phyloP scores from a whole-genome alignment of 2,797 vertebrate species.

The Odontamblyopus rebecca region DNA sequence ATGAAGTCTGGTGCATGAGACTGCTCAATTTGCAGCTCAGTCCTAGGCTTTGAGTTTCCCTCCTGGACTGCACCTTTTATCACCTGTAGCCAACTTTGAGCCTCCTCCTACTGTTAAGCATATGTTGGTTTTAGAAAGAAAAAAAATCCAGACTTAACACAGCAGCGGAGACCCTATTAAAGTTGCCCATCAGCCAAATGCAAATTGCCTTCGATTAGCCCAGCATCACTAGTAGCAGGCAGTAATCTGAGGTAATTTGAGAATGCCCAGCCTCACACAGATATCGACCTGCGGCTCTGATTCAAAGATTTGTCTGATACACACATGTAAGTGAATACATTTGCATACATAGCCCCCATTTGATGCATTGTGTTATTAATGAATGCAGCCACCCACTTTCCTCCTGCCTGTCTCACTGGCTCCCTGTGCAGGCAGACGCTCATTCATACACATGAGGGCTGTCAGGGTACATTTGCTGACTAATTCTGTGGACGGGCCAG shows the following conservation, averaged over 20 bases:
- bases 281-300: constrained; percentile 49
- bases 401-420: constrained; percentile 25
- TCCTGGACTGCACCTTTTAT: constrained; percentile 15
- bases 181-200: constrained; percentile 69
- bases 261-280: constrained; percentile 39
- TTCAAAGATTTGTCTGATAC: constrained; percentile 51
- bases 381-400: constrained; percentile 42
- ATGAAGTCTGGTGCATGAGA: constrained; percentile 34
- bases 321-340: constrained; percentile 12
- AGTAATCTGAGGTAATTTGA: constrained; percentile 61
- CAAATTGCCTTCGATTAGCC: constrained; percentile 69
- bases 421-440: constrained; percentile 44
- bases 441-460: constrained; percentile 57
- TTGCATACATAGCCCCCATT: constrained; percentile 32
- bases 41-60: constrained; percentile 12
- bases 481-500: constrained; percentile 54
- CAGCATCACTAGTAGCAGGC: constrained; percentile 46
- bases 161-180: constrained; percentile 51
- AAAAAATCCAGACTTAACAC: constrained; percentile 16
- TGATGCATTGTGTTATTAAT: constrained; percentile 49
- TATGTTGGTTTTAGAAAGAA: constrained; percentile 24
- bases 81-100: constrained; percentile 14
- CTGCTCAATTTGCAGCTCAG: constrained; percentile 32
- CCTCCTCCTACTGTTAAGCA: constrained; percentile 25
- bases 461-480: constrained; percentile 56